Percentiles rank a stretch among this genome's conserved stretches.
Conservation (phyloP, 2,797 vertebrate genomes). For the Tolypeutes matacus region DNA sequence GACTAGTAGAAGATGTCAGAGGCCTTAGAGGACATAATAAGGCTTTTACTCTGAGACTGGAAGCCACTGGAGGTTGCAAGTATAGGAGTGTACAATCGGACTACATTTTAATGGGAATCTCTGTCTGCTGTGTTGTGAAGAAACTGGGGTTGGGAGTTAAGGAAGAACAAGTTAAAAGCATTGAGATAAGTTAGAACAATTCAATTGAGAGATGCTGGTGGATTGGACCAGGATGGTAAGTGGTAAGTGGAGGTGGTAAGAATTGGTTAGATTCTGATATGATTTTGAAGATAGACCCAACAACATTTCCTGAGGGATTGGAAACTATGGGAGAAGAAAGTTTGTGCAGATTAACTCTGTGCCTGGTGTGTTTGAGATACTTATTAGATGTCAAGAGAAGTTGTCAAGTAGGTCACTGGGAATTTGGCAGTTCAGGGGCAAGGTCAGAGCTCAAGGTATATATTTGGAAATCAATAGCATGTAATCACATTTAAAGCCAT, state of each 20-base stretch:
- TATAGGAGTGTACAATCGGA: neutral
- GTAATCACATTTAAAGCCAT: neutral
- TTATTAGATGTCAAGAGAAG: neutral
- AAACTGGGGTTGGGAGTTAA: neutral
- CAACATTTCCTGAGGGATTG: neutral
- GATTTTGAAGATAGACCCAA: neutral
- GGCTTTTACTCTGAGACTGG: neutral
- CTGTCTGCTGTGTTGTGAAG: neutral
- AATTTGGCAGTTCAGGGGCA: neutral
- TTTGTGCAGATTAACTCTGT: neutral
- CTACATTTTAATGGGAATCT: neutral
- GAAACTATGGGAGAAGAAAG: neutral
- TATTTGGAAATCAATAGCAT: neutral
- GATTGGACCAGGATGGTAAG: neutral
- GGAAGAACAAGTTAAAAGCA: neutral
- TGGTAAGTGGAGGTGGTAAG: neutral
- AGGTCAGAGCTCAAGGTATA: neutral
- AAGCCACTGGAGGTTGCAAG: neutral
- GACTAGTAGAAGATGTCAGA: neutral
- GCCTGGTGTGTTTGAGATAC: neutral
- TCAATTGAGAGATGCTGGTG: neutral
- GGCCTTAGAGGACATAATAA: neutral
- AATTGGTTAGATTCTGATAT: neutral
- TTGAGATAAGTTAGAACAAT: neutral
- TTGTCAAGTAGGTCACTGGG: too few species aligned